Conservation (phyloP, 2,888 invertebrate genomes). For the Zele albiditarsus region DNA sequence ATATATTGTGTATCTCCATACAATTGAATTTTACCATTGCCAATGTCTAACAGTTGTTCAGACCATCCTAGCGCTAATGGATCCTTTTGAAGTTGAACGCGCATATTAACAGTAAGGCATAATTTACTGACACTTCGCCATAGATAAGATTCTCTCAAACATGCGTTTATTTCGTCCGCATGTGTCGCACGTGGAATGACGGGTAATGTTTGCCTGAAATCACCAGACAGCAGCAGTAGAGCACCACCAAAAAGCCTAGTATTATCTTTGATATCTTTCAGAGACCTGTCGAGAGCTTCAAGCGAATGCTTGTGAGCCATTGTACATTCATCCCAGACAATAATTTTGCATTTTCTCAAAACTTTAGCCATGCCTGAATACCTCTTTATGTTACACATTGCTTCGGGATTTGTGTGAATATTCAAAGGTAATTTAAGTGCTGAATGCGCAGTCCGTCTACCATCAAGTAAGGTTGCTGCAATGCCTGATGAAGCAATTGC, state of each 20-base stretch:
- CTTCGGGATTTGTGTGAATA: neutral
- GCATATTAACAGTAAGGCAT: constrained; percentile 27
- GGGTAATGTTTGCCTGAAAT: constrained; percentile 60
- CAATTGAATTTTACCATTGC: constrained; percentile 51
- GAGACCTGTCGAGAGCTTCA: constrained; percentile 62
- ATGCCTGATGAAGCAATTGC: too few species aligned
- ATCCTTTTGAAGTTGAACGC: neutral
- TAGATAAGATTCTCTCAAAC: constrained; percentile 50
- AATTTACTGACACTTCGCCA: constrained; percentile 38
- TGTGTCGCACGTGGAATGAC: constrained; percentile 53
- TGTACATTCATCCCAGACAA: constrained; percentile 56
- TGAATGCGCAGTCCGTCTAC: constrained; percentile 36
- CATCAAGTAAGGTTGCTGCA: constrained; percentile 21
- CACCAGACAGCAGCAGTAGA: constrained; percentile 55
- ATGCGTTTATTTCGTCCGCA: constrained; percentile 58
- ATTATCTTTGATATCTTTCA: constrained; percentile 51
- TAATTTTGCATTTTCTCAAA: constrained; percentile 41
- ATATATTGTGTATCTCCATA: constrained; percentile 56
- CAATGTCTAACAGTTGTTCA: constrained; percentile 46
- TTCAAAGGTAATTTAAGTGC: constrained; percentile 19
- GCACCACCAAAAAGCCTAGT: constrained; percentile 52
- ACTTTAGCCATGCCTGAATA: constrained; percentile 47
- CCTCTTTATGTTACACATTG: constrained; percentile 53
- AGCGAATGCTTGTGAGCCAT: constrained; percentile 66
- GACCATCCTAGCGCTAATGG: constrained; percentile 48